Evolutionary conservation across 2,797 vertebrate species (phyloP).

Genomic region (Hydrophis major): DNA sequence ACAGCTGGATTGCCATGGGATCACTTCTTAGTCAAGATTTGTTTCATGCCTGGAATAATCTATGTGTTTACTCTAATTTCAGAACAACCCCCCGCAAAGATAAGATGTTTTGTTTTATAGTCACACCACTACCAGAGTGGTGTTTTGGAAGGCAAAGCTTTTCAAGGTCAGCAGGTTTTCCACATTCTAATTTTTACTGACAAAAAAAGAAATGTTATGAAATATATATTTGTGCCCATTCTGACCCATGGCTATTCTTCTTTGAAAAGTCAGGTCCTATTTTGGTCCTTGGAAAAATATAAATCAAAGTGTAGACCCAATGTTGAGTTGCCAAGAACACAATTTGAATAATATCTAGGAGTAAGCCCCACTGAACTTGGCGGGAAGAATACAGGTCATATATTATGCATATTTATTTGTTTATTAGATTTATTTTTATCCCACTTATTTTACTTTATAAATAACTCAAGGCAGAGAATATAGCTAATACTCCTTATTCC

Average conservation of each 20-base stretch:
- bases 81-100: not conserved
- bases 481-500: not conserved
- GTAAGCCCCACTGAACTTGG: not conserved
- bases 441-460: not conserved
- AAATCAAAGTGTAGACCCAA: not conserved
- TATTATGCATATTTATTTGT: not conserved
- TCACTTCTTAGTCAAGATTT: not conserved
- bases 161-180: not conserved
- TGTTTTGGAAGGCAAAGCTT: not conserved
- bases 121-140: not conserved
- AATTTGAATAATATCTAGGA: not conserved
- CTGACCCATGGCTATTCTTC: not conserved
- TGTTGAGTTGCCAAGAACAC: not conserved
- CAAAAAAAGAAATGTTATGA: not conserved
- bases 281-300: not conserved
- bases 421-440: not conserved
- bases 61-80: not conserved
- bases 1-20: not conserved
- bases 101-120: not conserved
- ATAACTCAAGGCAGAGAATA: not conserved
- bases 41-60: not conserved
- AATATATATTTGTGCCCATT: not conserved
- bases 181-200: not conserved
- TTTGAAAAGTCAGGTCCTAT: not conserved
- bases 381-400: not conserved